Conservation (phyloP, 2,113 vertebrate species). For the Phasianus colchicus region DNA sequence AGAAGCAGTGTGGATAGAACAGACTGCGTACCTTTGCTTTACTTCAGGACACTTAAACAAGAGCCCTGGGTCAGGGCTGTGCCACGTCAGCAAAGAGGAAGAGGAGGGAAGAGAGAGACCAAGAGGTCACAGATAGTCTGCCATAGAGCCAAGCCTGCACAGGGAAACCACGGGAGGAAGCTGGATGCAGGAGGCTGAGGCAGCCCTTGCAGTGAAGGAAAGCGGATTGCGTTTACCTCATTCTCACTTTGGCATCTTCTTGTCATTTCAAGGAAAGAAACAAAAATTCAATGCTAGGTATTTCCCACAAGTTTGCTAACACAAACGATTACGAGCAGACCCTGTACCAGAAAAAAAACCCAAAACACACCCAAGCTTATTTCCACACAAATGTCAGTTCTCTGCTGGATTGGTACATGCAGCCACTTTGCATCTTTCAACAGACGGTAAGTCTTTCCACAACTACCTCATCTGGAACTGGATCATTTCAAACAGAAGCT, state of each 20-base stretch:
- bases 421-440: not conserved
- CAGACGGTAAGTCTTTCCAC: not conserved
- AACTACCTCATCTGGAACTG: not conserved
- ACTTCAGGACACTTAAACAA: not conserved
- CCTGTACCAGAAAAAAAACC: not conserved
- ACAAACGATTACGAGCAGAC: accelerated
- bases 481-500: not conserved
- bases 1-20: not conserved
- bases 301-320: not conserved
- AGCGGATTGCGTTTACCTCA: not conserved
- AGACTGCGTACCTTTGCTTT: not conserved
- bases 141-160: not conserved
- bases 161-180: slow-evolving; percentile 17
- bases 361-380: not conserved
- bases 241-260: not conserved
- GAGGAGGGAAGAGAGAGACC: not conserved
- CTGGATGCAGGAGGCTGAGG: not conserved
- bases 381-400: not conserved
- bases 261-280: not conserved
- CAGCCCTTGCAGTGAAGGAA: not conserved
- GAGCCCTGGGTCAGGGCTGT: not conserved
- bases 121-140: not conserved
- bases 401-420: not conserved
- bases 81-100: slow-evolving; percentile 11
- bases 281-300: not conserved